Evolutionary conservation across 2,797 vertebrate genomes (phyloP).

Genomic region (Chelidonichthys spinosus): DNA sequence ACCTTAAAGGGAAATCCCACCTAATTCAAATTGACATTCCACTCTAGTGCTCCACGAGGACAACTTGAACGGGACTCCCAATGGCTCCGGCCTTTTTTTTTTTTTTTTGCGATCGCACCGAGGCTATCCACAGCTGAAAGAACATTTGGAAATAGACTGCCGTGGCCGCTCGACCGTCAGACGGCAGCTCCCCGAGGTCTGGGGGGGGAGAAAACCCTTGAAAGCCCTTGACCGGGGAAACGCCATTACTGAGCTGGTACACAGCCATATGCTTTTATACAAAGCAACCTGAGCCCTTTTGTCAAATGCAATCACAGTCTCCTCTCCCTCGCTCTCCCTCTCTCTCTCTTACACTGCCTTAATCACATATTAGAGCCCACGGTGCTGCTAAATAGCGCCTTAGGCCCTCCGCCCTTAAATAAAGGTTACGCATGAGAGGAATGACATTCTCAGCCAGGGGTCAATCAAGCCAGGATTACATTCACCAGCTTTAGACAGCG

Average conservation of each 20-base stretch:
- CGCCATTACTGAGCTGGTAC: constrained; percentile 58
- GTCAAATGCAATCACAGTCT: constrained; percentile 62
- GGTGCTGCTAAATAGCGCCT: constrained; percentile 39
- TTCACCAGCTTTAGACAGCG: constrained; percentile 41
- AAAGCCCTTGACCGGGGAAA: constrained; percentile 70
- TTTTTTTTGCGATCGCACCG: constrained; percentile 21
- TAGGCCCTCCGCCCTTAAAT: constrained; percentile 58
- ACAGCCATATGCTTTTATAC: constrained; percentile 46
- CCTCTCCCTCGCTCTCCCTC: constrained; percentile 22
- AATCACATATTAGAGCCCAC: constrained; percentile 58
- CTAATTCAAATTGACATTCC: constrained; percentile 70
- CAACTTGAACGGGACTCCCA: constrained; percentile 61
- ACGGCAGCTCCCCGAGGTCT: constrained; percentile 65
- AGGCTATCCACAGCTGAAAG: constrained; percentile 59
- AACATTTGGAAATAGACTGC: constrained; percentile 62
- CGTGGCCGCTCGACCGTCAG: constrained; percentile 44
- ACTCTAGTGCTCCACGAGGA: constrained; percentile 60
- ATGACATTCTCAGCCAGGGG: constrained; percentile 67
- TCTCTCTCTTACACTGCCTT: constrained; percentile 24
- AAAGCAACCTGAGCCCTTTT: constrained; percentile 61
- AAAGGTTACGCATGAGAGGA: constrained; percentile 69
- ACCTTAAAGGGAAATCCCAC: constrained; percentile 71
- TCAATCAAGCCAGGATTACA: constrained; percentile 67
- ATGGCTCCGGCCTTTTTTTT: constrained; percentile 25
- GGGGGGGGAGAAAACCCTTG: constrained; percentile 60